A percentile compares a stretch with the other conserved stretches of the same genome.
Evolutionary conservation across 2,113 vertebrate species (phyloP).

Genomic region (Rhadina sibilatrix): DNA sequence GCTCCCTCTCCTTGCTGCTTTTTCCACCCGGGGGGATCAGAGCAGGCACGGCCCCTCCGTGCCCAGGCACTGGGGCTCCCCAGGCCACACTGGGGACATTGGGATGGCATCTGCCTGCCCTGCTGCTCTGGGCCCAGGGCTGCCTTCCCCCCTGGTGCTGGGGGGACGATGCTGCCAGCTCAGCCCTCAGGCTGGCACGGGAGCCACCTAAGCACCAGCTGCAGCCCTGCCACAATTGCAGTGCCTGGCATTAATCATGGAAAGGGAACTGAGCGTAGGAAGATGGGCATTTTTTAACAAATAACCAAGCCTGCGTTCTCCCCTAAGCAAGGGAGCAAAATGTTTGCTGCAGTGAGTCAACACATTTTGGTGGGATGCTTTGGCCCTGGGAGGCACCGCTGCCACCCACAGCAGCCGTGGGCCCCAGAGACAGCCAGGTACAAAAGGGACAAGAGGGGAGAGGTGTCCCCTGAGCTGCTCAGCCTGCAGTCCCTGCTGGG

Average conservation of each 20-base stretch:
- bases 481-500: background rate
- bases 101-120: background rate
- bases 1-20: background rate
- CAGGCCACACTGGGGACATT: rapidly evolving
- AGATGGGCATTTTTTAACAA: constrained; percentile 27
- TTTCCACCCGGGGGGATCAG: background rate
- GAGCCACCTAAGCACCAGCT: background rate
- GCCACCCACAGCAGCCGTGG: background rate
- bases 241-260: background rate
- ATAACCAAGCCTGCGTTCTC: background rate
- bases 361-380: background rate
- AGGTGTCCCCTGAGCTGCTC: background rate
- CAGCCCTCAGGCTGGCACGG: background rate
- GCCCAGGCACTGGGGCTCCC: rapidly evolving
- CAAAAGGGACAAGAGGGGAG: background rate
- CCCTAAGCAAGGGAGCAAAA: background rate
- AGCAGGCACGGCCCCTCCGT: rapidly evolving
- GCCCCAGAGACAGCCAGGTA: rapidly evolving
- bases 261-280: background rate
- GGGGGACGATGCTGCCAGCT: background rate
- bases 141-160: background rate
- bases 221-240: background rate
- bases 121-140: rapidly evolving
- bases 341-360: constrained; percentile 14
- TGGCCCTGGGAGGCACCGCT: background rate